Evolutionary conservation across 2,113 vertebrate genomes (phyloP), one percentile per base, ranked within the genome.

Genomic region (Chaetorhynchus papuensis): DNA sequence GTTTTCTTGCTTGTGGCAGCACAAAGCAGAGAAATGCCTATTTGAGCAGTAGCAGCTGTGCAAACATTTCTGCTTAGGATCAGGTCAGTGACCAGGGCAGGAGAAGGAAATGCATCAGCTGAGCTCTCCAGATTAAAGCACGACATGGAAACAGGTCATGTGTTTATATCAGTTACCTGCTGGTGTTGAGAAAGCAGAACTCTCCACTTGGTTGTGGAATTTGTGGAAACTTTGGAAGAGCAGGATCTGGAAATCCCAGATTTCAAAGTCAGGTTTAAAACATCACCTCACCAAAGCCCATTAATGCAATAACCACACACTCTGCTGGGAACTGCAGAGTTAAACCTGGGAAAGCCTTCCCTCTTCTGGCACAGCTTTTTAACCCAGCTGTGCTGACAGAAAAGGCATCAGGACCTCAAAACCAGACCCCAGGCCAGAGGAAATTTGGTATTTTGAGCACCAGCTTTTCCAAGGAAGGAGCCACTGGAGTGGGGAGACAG

Each of bases 11-110:
- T 33, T 15, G 63, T 64, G 37, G 68, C 47, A 89, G 20, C 35
- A 39, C 0, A 6, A 5, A 13, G 35, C 75, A 41, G 47, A n/a
- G 39, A 27, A 82, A 69, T 21, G 11, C n/a, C 39, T 26, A 0
- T 23, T 31, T 53, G 9, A 17, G 31, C 54, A 23, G 28, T 0
- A 18, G 7, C 69, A 83, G 28, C 56, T 79, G 41, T n/a, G 47
- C 66, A 47, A 80, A 68, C 13, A 33, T 10, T 50, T 52, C 28
- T 70, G 27, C 54, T 69, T 41, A 14, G 26, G 41, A 45, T 30
- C 86, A 22, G 45, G 5, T 7, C 35, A 57, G 33, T 9, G 63
- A 54, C 16, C 37, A 12, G 49, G 11, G 30, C 56, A 64, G 45
- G 45, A 68, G 60, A 70, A 87, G 39, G 7, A 78, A 90, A 75